A percentile compares a stretch with the other conserved stretches of the same genome.
Conservation (phyloP, 23 tunicate species). For the Diplosoma virens region DNA sequence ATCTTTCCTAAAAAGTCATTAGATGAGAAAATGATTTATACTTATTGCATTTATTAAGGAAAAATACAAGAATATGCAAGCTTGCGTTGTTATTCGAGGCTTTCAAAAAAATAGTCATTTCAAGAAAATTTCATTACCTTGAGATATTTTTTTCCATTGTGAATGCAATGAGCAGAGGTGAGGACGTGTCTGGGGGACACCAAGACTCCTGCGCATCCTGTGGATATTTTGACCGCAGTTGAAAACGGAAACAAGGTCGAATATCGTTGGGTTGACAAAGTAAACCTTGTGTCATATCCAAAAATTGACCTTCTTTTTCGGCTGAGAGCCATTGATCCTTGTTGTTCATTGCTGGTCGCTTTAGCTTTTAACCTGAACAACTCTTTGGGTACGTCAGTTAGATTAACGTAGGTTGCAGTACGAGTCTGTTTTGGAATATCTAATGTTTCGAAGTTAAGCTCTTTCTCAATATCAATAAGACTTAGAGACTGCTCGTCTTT, state of each 20-base stretch:
- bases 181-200: constrained; percentile 82
- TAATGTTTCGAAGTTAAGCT: constrained; percentile 67
- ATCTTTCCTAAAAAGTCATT: no score
- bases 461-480: constrained; percentile 41
- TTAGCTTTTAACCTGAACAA: not conserved
- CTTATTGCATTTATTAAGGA: no score
- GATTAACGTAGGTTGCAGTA: constrained; percentile 25
- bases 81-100: no score
- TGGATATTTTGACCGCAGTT: constrained; percentile 78
- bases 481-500: constrained; percentile 34
- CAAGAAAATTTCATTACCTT: no score
- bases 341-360: not conserved
- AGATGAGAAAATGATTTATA: no score
- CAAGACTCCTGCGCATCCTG: constrained; percentile 92
- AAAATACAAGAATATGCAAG: no score
- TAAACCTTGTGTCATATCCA: constrained; percentile 83
- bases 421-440: constrained; percentile 35
- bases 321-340: not conserved
- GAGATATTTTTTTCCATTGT: constrained; percentile 85
- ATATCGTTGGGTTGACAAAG: constrained; percentile 43
- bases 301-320: constrained; percentile 59
- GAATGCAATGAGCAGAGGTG: constrained; percentile 97
- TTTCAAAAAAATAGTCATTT: no score
- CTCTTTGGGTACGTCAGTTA: constrained; percentile 41
- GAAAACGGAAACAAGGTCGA: constrained; percentile 83